phyloP scores from a whole-genome alignment of 35 echinoderm and acorn worm genomes.

The Holothuria glaberrima region DNA sequence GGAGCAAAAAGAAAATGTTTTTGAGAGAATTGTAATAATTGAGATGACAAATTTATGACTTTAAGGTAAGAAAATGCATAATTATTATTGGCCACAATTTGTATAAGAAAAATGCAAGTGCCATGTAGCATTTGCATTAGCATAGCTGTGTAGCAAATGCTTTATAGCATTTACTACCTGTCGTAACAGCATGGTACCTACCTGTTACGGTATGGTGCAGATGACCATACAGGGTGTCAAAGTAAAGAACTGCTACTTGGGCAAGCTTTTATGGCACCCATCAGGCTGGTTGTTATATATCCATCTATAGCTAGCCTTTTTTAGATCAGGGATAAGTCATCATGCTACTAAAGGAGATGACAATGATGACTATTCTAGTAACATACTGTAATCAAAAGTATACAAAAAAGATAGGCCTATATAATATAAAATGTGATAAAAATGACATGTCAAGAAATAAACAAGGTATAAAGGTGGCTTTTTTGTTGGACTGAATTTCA shows the following conservation, averaged over 20 bases:
- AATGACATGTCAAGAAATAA: too few species aligned
- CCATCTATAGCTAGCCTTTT: background rate
- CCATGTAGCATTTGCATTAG: background rate
- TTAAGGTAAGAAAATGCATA: background rate
- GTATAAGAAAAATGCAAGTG: background rate
- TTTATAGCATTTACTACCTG: too few species aligned
- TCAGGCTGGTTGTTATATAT: background rate
- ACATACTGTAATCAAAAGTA: background rate
- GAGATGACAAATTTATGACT: background rate
- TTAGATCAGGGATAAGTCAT: background rate
- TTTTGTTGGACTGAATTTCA: too few species aligned
- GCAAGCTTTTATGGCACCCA: slow-evolving; percentile 2
- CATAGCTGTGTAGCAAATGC: too few species aligned
- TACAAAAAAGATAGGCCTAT: too few species aligned
- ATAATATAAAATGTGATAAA: too few species aligned
- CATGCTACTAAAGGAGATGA: background rate
- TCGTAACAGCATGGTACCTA: background rate
- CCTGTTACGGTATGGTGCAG: slow-evolving; percentile 34
- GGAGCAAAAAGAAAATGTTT: background rate
- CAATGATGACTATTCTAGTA: background rate
- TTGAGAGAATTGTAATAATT: background rate
- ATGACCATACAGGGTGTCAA: slow-evolving; percentile 1
- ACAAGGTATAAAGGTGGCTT: too few species aligned
- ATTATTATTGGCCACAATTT: background rate
- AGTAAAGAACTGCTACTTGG: background rate